Evolutionary conservation across 2,888 invertebrate species (phyloP), one percentile per base, ranked within the genome.

Genomic region (Lampropteryx suffumata): DNA sequence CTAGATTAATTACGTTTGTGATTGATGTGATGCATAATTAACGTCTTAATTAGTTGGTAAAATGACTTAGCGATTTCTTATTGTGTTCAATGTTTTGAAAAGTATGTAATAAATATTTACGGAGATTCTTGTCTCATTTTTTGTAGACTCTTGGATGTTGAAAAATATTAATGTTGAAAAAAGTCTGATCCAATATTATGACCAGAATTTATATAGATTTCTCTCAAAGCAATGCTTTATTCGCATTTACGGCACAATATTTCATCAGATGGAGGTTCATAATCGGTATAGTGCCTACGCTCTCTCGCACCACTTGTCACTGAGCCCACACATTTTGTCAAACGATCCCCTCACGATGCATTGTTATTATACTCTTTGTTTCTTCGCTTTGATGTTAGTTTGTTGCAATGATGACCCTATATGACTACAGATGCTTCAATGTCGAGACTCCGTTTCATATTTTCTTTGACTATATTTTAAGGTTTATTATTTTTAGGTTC

Each of bases 241-340:
- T 47, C 37, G 50, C 36, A 29, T 50, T 55, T 35, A 49, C 56
- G 21, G n/a, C 14, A 14, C 51, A 27, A 55, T 52, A 55, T 61
- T 56, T 64, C 51, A 64, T 57, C 40, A 50, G 32, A 14, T 55
- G 40, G 30, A 57, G n/a, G 66, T 64, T 67, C 67, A 71, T 67
- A 71, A 73, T 73, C 67, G 64, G 57, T 64, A 43, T 55, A 56
- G 61, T 64, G 59, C 77, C 76, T 70, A 78, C 78, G 70, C 71
- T 56, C 55, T 57, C 62, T 57, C 61, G 59, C 54, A 60, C 61
- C 64, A 70, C 73, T 68, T 73, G 72, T 73, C 68, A 61, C 48
- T 30, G 50, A 53, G 59, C 73, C 72, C 72, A 73, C 72, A 68
- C 71, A 59, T 62, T 64, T 65, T 64, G 63, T 67, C 61, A 58